A percentile compares a stretch with the other conserved stretches of the same genome.
phyloP scores from a whole-genome alignment of 2,113 vertebrate species.

The Raja brachyura region DNA sequence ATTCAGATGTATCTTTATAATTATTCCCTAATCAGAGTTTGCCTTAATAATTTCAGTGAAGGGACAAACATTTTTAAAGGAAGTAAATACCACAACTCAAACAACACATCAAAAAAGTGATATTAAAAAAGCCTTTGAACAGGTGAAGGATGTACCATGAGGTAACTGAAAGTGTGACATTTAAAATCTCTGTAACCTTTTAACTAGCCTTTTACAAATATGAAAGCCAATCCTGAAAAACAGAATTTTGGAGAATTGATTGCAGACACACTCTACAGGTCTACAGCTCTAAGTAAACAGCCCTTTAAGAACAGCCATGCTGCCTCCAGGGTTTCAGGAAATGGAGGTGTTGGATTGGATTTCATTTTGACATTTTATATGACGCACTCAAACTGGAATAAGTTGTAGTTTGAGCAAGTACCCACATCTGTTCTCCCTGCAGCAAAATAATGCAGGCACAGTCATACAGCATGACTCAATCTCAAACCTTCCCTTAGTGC shows the following conservation, averaged over 20 bases:
- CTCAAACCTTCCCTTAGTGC: neutral
- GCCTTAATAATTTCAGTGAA: neutral
- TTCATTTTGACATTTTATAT: conserved; percentile 18
- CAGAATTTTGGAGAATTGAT: conserved; percentile 20
- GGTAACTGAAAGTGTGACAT: conserved; percentile 32
- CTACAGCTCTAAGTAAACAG: neutral
- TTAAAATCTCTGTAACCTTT: conserved; percentile 29
- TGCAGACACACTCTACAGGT: neutral
- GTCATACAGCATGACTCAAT: neutral
- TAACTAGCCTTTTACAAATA: conserved; percentile 19
- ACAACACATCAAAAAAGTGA: neutral
- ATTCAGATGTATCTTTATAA: neutral
- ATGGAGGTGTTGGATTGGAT: neutral
- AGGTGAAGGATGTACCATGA: neutral
- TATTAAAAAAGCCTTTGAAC: neutral
- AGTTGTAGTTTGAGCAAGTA: neutral
- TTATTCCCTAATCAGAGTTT: neutral
- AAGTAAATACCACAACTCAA: neutral
- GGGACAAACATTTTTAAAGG: neutral
- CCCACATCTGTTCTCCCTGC: neutral
- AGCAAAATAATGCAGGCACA: neutral
- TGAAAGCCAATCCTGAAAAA: neutral
- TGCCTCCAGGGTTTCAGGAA: neutral
- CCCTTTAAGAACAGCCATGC: neutral
- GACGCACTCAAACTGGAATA: neutral